Percentiles rank a stretch among this genome's conserved stretches.
These are phyloP conservation scores for Melanostoma scalare DNA, from an alignment of 2,888 invertebrate species.

Conservation along the genomic window DNA sequence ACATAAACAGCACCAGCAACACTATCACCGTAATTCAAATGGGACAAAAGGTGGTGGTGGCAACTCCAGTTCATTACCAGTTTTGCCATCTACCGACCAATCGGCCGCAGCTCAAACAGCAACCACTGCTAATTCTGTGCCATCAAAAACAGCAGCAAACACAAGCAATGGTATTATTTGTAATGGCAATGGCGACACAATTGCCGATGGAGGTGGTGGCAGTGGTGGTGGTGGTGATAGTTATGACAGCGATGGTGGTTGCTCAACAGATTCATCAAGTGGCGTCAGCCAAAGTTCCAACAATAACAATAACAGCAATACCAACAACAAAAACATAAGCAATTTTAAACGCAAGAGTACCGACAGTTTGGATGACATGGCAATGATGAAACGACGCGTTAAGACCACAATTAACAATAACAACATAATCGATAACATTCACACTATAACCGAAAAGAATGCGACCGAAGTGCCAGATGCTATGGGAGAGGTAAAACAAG, in stretches of 20 bases:
- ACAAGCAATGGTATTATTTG: conserved; percentile 73
- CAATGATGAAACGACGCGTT: conserved; percentile 77
- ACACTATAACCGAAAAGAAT: conserved; percentile 52
- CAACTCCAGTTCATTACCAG: conserved; percentile 42
- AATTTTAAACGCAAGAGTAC: conserved; percentile 77
- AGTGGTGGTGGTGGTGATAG: conserved; percentile 80
- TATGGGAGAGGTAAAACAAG: conserved; percentile 51
- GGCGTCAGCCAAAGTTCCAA: conserved; percentile 78
- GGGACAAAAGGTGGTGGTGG: conserved; percentile 74
- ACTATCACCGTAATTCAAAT: conserved; percentile 78
- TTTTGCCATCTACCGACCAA: conserved; percentile 61
- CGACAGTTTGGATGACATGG: conserved; percentile 76
- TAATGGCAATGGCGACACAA: conserved; percentile 75
- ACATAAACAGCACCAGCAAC: conserved; percentile 83
- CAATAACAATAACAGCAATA: conserved; percentile 81
- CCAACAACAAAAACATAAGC: conserved; percentile 77
- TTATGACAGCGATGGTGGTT: conserved; percentile 85
- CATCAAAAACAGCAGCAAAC: conserved; percentile 61
- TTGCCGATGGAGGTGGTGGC: conserved; percentile 67
- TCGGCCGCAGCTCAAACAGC: conserved; percentile 42
- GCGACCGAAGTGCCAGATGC: conserved; percentile 36
- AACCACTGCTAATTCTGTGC: conserved; percentile 14
- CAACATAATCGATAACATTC: conserved; percentile 74
- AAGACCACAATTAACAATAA: conserved; percentile 79
- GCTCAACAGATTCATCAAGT: conserved; percentile 83